Evolutionary conservation across 1,140 invertebrate species (phyloP).

Genomic region (Drosophila mayri): DNA sequence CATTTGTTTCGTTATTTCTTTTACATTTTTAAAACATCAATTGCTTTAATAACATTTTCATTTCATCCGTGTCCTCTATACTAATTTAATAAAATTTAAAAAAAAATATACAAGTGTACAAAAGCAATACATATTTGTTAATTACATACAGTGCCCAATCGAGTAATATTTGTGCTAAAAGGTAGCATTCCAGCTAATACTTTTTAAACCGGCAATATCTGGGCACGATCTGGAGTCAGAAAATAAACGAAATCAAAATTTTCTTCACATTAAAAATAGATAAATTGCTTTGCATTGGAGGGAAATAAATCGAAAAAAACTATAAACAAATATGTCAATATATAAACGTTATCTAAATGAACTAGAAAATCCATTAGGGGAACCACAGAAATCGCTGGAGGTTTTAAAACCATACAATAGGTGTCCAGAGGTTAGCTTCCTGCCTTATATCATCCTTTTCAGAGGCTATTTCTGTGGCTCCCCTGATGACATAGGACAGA

Average conservation of each 20-base stretch:
- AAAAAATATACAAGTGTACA: background rate
- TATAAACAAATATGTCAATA: background rate
- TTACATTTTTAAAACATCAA: conserved; percentile 2
- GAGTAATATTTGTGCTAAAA: conserved; percentile 5
- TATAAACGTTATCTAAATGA: background rate
- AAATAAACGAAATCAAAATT: background rate
- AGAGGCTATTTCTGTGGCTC: background rate
- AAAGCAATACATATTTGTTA: conserved; percentile 7
- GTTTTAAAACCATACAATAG: background rate
- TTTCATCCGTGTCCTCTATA: background rate
- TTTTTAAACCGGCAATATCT: background rate
- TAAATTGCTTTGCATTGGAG: background rate
- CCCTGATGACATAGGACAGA: background rate
- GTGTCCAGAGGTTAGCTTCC: background rate
- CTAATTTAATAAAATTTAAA: background rate
- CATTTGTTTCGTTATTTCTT: background rate
- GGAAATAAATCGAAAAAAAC: background rate
- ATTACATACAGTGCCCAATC: conserved; percentile 7
- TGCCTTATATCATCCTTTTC: background rate
- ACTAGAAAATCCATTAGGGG: background rate
- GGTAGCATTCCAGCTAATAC: conserved; percentile 8
- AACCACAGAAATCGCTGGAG: background rate
- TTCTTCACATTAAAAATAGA: background rate
- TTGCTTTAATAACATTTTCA: no score
- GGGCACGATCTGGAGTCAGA: no score